Evolutionary conservation across 2,797 vertebrate species (phyloP), one percentile per base, ranked within the genome.

Genomic region (Pteronotus mesoamericanus): DNA sequence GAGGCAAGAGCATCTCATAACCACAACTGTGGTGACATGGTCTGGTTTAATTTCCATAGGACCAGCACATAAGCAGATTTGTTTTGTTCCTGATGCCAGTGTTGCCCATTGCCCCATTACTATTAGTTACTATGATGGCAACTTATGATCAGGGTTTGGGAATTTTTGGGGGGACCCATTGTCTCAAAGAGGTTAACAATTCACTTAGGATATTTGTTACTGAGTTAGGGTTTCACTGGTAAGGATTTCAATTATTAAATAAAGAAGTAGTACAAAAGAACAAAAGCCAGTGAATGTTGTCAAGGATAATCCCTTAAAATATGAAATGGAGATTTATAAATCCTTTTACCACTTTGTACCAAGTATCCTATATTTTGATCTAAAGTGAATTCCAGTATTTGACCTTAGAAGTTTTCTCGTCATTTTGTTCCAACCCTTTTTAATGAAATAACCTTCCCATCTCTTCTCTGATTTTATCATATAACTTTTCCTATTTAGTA

Each of bases 371-470:
- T 55, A 59, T 86, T 94, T 34, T 64, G 64, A 37, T 89, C 34
- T 91, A 86, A 93, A 96, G 72, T 78, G 75, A 94, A 96, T 96
- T 87, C 51, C 77, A 68, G 0, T 87, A 80, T 93, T 91, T 86
- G 86, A 94, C 86, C 59, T 91, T 89, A 61, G 39, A 82, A 79
- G 72, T 66, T 89, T 85, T 92, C 84, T 80, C 90, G 48, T 95
- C 86, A 83, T 93, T 95, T 94, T 91, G 71, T 89, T 89, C 22
- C 68, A 93, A 18, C 32, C 44, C 19, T 90, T 90, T 87, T 85
- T 68, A 96, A 92, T 95, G 88, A 96, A 94, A 26, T 14, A 96
- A 92, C 89, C 51, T 77, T 59, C 6, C 51, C 34, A 69, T 94
- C 69, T 88, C 64, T 86, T 89, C 34, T 90, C 78, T 9, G 87